Conservation (phyloP, 2,797 vertebrate species). For the Sebastes reedi region DNA sequence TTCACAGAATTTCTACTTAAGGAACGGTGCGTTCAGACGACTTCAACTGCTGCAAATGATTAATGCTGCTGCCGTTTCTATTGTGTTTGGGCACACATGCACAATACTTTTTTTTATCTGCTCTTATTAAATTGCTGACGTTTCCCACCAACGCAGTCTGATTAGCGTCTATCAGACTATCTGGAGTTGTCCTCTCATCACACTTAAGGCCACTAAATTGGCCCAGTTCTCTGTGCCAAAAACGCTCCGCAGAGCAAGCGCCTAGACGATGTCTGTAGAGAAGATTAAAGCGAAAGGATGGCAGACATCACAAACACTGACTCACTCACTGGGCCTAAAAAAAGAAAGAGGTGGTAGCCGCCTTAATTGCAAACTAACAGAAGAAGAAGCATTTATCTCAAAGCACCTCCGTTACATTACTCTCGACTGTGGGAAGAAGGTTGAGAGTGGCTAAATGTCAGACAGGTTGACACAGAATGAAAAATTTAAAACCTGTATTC, state of each 20-base stretch:
- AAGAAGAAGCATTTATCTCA: conserved; percentile 27
- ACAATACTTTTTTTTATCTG: not conserved
- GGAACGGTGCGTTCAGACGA: not conserved
- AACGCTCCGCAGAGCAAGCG: conserved; percentile 27
- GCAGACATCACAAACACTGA: conserved; percentile 63
- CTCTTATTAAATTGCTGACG: not conserved
- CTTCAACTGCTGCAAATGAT: conserved; percentile 21
- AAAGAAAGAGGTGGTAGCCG: conserved; percentile 31
- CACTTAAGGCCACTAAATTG: conserved; percentile 48
- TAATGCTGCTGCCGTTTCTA: conserved; percentile 11
- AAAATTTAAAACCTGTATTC: not conserved
- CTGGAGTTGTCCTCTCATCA: conserved; percentile 41
- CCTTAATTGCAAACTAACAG: conserved; percentile 43
- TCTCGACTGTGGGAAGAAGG: not conserved
- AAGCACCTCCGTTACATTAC: not conserved
- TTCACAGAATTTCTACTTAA: conserved; percentile 12
- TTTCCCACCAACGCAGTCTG: not conserved
- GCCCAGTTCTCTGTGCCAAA: conserved; percentile 37
- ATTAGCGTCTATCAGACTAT: conserved; percentile 27
- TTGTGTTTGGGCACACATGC: not conserved
- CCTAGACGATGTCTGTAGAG: conserved; percentile 40
- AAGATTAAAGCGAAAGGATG: conserved; percentile 58
- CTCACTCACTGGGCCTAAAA: conserved; percentile 11
- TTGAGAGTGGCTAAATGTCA: not conserved
- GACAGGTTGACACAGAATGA: not conserved